Evolutionary conservation across 2,888 invertebrate genomes (phyloP), one percentile per base, ranked within the genome.

Genomic region (Tetramorium bicarinatum): DNA sequence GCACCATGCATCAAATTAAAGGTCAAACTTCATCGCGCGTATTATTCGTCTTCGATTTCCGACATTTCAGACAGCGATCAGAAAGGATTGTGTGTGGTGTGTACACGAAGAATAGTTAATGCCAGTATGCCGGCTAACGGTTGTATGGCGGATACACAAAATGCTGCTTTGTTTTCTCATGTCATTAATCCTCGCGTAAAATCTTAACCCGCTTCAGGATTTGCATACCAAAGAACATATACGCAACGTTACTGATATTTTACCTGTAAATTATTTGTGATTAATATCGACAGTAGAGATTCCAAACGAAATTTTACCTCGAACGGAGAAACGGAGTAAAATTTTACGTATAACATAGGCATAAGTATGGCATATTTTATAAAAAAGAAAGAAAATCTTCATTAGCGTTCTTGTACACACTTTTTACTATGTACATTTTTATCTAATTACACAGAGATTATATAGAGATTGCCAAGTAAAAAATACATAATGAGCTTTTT

Each of bases 41-140:
- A 82, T 67, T 56, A 67, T 59, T 59, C 79, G 64, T 84, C 82
- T 56, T 87, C 85, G 85, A 83, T 87, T 85, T 82, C 69, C 85
- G 80, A 87, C 82, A 49, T 38, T 34, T 80, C 74, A 54, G 69
- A 74, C 66, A 81, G 54, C 62, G 80, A 29, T 66, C n/a, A 61
- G 69, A 77, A 83, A 87, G 69, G 67, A 85, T 21, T 21, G 69
- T 41, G 34, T 21, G 49, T 18, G 47, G 38, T 54, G 29, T 21
- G 21, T 34, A 47, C 59, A 3, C 71, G 56, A 56, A 25, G 79
- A 80, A 71, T 69, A 61, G 59, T 71, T 71, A 38, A 80, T 61
- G 67, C 15, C 67, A 56, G 77, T 67, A 67, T 67, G 79, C 38
- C 79, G 49, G 7, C 21, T 80, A 80, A 80, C 79, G 79, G 79